Evolutionary conservation across 1,140 invertebrate genomes (phyloP).

Genomic region (Aricia agestis): DNA sequence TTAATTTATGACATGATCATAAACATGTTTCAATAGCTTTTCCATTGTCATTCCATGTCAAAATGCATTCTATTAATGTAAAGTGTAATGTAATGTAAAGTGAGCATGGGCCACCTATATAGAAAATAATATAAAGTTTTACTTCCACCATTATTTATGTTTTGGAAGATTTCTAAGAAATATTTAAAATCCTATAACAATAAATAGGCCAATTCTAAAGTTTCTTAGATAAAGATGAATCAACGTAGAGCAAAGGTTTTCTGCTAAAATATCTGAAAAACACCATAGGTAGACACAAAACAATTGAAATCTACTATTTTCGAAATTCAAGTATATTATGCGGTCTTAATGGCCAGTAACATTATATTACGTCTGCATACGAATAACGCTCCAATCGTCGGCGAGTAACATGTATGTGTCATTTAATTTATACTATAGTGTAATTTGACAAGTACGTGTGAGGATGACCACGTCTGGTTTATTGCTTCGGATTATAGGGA

Average conservation of each 20-base stretch:
- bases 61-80: background rate
- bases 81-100: background rate
- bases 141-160: too few species aligned
- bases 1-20: background rate
- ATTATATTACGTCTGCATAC: background rate
- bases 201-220: too few species aligned
- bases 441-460: background rate
- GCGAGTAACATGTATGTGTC: slow-evolving; percentile 5
- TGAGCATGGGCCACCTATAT: background rate
- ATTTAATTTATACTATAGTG: background rate
- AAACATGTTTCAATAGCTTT: background rate
- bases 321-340: background rate
- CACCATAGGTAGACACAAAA: background rate
- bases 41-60: background rate
- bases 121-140: background rate
- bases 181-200: too few species aligned
- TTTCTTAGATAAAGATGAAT: too few species aligned
- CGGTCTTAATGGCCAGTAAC: background rate
- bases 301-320: background rate
- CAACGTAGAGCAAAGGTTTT: too few species aligned
- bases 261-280: background rate
- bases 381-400: background rate
- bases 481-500: background rate
- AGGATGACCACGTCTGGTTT: background rate
- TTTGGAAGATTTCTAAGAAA: too few species aligned